Base-by-base conservation (phyloP, 2,888 invertebrate species). In the Oscheius sp. region DNA sequence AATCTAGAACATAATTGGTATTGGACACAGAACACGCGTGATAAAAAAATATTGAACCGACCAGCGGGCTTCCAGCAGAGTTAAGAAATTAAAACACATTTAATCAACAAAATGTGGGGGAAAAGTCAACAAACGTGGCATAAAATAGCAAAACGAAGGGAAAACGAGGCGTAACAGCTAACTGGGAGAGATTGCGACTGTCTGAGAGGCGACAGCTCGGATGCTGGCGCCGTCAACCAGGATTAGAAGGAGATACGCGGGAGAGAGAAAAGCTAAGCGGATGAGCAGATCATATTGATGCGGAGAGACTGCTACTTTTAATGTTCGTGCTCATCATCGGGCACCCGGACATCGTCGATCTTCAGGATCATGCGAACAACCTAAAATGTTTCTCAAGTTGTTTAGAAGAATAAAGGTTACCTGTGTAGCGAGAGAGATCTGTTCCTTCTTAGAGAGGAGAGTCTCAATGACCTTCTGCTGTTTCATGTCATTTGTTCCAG, bases 341-440 rank as follows among this genome's bases (percentile, higher is more conserved):
- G 91, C 76, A 93, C 92, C 83, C 93, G 93, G 55, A 99, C 94
- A 90, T 99, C 99, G 90, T 99, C 99, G 77, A 99, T 99, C 91
- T 99, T 99, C 83, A 99, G 92, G 83, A 99, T 98, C 99, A 99
- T 99, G 90, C 98, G 96, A 70, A 98, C 98, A 79, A 99, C 92
- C 86, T 86, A 60, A 73, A 57, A 21, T n/a, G 32, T 21, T 21
- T 13, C 9, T 29, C 10, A 50, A 50, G 1, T 29, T 73, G 21
- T 21, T 21, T 21, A 21, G 21, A 21, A 21, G 21, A 21, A 21
- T 21, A 21, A 21, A 21, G 21, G 21, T 21, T 21, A 86, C 87
- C 89, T 99, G 99, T 0, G 98, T 96, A 32, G 99, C 98, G 83
- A 99, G 92, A 48, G 96, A 92, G 77, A 99, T 94, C 91, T 99